Conservation (phyloP, 2,113 vertebrate genomes). For the Glaucomys volans region DNA sequence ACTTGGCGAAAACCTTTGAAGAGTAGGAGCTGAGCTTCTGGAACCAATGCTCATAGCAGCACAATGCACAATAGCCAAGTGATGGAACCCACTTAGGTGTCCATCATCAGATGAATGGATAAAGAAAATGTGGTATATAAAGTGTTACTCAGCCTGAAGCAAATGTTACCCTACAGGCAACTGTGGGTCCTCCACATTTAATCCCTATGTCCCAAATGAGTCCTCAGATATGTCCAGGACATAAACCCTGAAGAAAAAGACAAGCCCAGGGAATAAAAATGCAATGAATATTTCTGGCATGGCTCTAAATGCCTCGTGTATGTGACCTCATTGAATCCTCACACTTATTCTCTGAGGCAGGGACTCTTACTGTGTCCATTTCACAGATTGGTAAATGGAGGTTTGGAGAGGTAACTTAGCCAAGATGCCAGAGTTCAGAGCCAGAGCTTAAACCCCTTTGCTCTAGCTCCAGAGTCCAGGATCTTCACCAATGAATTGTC, state of each 20-base stretch:
- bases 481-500: background rate
- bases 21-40: background rate
- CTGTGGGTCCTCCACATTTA: background rate
- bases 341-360: background rate
- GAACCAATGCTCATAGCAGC: too few relatives aligned
- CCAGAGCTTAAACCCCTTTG: background rate
- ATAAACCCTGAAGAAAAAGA: background rate
- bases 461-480: background rate
- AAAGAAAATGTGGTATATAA: too few relatives aligned
- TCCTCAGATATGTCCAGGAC: background rate
- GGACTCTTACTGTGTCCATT: background rate
- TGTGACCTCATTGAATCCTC: background rate
- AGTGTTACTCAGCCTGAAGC: too few relatives aligned
- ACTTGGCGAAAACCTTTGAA: background rate
- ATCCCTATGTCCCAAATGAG: background rate
- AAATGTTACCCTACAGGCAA: too few relatives aligned
- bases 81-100: too few relatives aligned
- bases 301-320: fast-evolving
- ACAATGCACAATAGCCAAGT: too few relatives aligned
- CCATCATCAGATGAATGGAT: too few relatives aligned
- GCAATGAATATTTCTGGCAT: background rate
- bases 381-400: background rate
- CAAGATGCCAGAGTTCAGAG: background rate
- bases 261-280: background rate
- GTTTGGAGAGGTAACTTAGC: background rate